Percentiles rank a stretch among this genome's conserved stretches.
These are phyloP conservation scores for Tupiocoris notatus DNA, from an alignment of 2,888 invertebrate genomes.

Conservation along the genomic window DNA sequence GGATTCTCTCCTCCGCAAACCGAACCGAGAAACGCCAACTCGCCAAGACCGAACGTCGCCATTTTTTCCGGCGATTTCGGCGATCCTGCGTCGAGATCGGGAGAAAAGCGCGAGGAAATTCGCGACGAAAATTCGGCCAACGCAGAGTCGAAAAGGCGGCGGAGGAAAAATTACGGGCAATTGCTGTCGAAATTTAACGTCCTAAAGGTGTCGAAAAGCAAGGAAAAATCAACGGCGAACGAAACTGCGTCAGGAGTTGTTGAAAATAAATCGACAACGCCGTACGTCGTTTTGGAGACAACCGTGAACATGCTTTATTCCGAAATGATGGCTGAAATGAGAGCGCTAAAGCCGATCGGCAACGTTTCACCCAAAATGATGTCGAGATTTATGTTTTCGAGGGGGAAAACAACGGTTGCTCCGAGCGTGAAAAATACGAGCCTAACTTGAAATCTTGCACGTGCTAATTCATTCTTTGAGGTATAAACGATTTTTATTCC, in stretches of 20 bases:
- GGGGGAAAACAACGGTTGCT: no score
- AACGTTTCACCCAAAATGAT: no score
- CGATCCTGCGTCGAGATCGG: not conserved
- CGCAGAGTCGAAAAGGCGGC: not conserved
- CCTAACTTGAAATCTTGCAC: no score
- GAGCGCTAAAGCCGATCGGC: not conserved
- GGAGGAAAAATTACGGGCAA: not conserved
- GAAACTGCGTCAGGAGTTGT: not conserved
- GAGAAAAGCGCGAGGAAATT: no score
- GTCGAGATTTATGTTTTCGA: no score
- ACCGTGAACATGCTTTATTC: not conserved
- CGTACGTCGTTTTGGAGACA: not conserved
- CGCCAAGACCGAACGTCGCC: no score
- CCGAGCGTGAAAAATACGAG: no score
- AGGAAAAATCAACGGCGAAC: not conserved
- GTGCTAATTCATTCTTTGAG: no score
- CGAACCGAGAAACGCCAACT: no score
- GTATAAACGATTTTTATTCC: no score
- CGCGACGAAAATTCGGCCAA: no score
- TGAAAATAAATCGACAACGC: not conserved
- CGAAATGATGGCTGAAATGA: not conserved
- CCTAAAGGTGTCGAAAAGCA: not conserved
- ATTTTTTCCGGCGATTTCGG: not conserved
- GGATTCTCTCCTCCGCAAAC: no score
- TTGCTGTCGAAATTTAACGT: not conserved